These are phyloP conservation scores for Hyppa rectilinea DNA, from an alignment of 2,888 invertebrate genomes.

Conservation along the genomic window DNA sequence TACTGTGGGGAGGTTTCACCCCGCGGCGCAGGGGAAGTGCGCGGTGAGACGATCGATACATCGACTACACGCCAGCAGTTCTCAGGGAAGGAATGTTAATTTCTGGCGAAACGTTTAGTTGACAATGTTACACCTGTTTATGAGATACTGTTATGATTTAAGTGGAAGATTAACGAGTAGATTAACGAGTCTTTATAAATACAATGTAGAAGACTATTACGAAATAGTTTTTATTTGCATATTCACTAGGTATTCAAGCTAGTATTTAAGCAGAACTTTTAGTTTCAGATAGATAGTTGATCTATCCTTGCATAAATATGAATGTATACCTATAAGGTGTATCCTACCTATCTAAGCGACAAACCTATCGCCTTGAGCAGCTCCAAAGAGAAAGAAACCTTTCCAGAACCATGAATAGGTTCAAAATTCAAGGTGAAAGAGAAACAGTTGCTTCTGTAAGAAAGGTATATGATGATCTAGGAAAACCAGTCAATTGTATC, in stretches of 20 bases:
- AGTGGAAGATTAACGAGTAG: background rate
- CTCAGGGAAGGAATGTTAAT: constrained; percentile 59
- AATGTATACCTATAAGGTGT: background rate
- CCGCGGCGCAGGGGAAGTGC: constrained; percentile 80
- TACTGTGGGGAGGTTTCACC: constrained; percentile 67
- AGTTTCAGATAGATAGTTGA: background rate
- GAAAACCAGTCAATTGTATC: background rate
- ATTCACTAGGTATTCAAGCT: background rate
- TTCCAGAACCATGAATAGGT: background rate
- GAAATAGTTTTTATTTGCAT: background rate
- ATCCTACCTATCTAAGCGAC: background rate
- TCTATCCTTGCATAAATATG: background rate
- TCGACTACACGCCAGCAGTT: constrained; percentile 63
- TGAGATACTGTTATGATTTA: constrained; percentile 18
- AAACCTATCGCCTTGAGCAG: background rate
- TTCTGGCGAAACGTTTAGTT: constrained; percentile 39
- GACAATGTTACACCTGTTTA: constrained; percentile 41
- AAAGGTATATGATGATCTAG: background rate
- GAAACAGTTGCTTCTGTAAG: background rate
- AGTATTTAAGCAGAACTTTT: background rate
- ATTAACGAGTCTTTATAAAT: background rate
- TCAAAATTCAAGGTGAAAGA: background rate
- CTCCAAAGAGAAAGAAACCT: background rate
- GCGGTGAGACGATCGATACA: constrained; percentile 84
- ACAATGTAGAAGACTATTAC: background rate